Conservation (phyloP, 2,113 vertebrate genomes). For the Pyrgilauda ruficollis region DNA sequence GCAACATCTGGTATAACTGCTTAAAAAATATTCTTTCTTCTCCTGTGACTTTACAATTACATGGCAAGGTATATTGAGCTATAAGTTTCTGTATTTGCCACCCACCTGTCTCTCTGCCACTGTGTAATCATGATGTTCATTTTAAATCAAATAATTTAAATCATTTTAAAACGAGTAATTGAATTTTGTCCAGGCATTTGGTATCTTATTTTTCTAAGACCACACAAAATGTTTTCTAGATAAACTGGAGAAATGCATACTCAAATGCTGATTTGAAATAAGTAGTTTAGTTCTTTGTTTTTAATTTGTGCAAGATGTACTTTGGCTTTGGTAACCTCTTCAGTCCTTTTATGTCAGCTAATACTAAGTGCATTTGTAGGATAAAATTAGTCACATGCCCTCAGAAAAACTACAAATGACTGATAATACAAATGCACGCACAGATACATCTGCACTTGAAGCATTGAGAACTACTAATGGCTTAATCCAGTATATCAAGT, state of each 20-base stretch:
- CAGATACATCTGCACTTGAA: not conserved
- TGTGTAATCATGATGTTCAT: not conserved
- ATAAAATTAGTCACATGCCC: not conserved
- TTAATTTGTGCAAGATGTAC: not conserved
- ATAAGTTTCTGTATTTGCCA: not conserved
- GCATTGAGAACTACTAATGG: not conserved
- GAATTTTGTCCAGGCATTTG: not conserved
- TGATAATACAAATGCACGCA: not conserved
- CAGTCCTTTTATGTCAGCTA: not conserved
- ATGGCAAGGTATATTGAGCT: not conserved
- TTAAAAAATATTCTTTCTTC: not conserved
- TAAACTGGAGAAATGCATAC: not conserved
- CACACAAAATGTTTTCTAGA: not conserved
- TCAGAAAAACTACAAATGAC: not conserved
- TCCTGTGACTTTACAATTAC: not conserved
- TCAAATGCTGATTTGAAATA: not conserved
- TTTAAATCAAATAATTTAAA: too few relatives aligned
- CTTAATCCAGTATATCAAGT: not conserved
- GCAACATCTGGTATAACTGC: not conserved
- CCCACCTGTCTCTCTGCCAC: not conserved
- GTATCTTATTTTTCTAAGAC: not conserved
- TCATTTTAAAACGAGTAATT: not conserved
- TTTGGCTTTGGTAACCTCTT: not conserved
- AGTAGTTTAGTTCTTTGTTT: not conserved
- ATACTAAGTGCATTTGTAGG: not conserved